Evolutionary conservation across 2,888 invertebrate genomes (phyloP).

Genomic region (Pristionchus japonicus): DNA sequence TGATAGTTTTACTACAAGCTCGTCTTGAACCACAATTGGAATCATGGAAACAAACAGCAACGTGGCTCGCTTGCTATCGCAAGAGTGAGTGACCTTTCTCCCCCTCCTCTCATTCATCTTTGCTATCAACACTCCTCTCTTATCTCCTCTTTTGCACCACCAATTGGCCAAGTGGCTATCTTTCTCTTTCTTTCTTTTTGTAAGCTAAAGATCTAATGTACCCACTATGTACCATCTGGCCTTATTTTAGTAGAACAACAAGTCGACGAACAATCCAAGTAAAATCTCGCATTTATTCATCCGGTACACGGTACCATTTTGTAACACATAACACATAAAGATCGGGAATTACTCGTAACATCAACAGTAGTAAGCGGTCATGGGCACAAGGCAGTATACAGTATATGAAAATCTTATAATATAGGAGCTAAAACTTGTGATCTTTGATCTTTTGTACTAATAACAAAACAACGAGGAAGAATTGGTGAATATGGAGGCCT

Average conservation of each 20-base stretch:
- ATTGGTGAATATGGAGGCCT: not conserved
- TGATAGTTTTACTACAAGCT: too few relatives aligned
- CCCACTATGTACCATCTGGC: not conserved
- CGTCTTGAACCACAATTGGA: too few relatives aligned
- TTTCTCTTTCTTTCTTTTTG: not conserved
- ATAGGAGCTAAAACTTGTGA: not conserved
- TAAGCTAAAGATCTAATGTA: not conserved
- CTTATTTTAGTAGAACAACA: not conserved
- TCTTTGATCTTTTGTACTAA: conserved; percentile 2
- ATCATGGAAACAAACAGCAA: not conserved
- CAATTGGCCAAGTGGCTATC: not conserved
- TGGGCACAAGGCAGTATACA: not conserved
- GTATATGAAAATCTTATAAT: not conserved
- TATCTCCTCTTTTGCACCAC: not conserved
- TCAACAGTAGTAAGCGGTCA: conserved; percentile 6
- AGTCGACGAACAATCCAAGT: too few relatives aligned
- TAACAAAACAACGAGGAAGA: not conserved
- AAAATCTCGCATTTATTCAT: not conserved
- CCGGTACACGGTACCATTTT: conserved; percentile 7
- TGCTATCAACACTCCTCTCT: not conserved
- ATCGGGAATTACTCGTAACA: conserved; percentile 29
- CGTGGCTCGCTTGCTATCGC: not conserved
- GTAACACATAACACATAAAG: not conserved
- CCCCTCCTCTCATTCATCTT: not conserved
- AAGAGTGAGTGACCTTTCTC: conserved; percentile 4